Evolutionary conservation across 1,140 invertebrate species (phyloP).

Genomic region (Neodiprion lecontei): DNA sequence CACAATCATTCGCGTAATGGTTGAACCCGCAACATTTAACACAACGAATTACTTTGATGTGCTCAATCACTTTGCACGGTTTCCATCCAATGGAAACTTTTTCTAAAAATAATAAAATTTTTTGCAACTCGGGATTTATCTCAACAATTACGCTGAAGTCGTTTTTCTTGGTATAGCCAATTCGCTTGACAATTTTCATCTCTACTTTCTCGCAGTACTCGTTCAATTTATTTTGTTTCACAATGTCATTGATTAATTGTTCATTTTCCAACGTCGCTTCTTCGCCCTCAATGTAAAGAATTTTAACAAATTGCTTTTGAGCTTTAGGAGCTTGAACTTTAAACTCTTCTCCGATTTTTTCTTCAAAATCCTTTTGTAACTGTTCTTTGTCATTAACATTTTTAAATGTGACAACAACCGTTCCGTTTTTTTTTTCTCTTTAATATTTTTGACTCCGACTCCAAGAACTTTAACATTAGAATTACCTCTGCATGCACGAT

Average conservation of each 20-base stretch:
- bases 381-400: conserved; percentile 6
- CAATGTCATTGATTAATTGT: conserved; percentile 13
- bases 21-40: conserved; percentile 18
- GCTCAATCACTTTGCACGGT: conserved; percentile 14
- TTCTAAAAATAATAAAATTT: conserved; percentile 14
- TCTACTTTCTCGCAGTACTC: conserved; percentile 16
- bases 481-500: not conserved
- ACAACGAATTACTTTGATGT: conserved; percentile 17
- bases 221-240: conserved; percentile 15
- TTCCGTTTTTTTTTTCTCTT: conserved; percentile 1
- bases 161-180: not conserved
- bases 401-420: not conserved
- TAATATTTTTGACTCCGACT: conserved; percentile 1
- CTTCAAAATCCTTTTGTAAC: conserved; percentile 5
- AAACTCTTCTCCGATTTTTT: conserved; percentile 15
- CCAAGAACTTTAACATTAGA: not conserved
- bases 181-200: conserved; percentile 21
- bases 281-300: conserved; percentile 15
- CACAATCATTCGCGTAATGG: conserved; percentile 17
- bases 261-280: conserved; percentile 15
- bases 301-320: conserved; percentile 20
- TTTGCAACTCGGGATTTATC: conserved; percentile 18
- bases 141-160: conserved; percentile 18
- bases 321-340: conserved; percentile 17
- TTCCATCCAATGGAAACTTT: conserved; percentile 19